Conservation (phyloP, 1,140 invertebrate genomes). For the Gryon sp. region DNA sequence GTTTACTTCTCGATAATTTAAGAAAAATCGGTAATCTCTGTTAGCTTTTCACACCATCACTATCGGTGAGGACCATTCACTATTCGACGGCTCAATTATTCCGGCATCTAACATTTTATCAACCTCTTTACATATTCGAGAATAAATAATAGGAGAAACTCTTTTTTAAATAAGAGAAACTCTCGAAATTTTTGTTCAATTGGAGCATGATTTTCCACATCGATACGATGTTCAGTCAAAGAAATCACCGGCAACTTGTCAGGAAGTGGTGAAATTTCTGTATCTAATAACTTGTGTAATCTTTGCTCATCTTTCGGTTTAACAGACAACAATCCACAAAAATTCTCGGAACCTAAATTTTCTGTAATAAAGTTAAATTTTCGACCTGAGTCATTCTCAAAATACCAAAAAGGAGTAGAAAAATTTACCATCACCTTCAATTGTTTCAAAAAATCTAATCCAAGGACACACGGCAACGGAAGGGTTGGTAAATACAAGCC, state of each 20-base stretch:
- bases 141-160: not conserved
- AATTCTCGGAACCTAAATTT: not conserved
- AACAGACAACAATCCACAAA: not conserved
- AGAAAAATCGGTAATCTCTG: constrained; percentile 10
- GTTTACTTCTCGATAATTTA: constrained; percentile 8
- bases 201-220: not conserved
- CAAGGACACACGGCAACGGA: not conserved
- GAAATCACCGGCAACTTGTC: too few species aligned
- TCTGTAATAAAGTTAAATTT: not conserved
- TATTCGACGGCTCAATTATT: not conserved
- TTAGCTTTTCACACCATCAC: constrained; percentile 57
- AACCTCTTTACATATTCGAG: not conserved
- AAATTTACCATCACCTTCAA: not conserved
- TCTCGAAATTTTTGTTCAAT: not conserved
- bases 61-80: constrained; percentile 24
- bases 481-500: not conserved
- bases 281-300: too few species aligned
- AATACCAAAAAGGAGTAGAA: not conserved
- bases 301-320: too few species aligned
- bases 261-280: too few species aligned
- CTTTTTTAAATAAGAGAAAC: too few species aligned
- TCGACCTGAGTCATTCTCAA: not conserved
- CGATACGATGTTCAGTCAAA: not conserved
- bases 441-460: not conserved
- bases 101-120: not conserved